Base-by-base conservation (phyloP, 2,113 vertebrate genomes). In the Esox niger region DNA sequence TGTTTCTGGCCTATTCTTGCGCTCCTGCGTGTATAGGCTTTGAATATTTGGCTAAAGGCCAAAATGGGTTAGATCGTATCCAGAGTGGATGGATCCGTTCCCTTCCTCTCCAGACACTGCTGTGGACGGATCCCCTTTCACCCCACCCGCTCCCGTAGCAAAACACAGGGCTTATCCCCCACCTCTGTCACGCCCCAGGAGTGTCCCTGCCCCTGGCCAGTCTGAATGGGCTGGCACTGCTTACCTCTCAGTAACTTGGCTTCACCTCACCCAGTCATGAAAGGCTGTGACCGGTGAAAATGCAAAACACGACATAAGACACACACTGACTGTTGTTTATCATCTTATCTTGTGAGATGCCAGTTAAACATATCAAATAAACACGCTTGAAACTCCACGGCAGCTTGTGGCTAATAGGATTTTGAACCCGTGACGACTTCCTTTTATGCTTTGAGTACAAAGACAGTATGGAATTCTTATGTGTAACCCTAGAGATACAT, bases 71-170 rank as follows among this genome's bases (percentile, higher is more conserved):
- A 84, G 82, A 79, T 79, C 46, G 20, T 4, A 15, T 75, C 85
- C 86, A 85, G 58, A 26, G 47, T 60, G 27, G 61, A 90, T 89
- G 58, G 85, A 89, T 87, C 71, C 11, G 52, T 76, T 82, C 66
- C 66, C 67, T 62, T 86, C 82, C 86, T 85, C 79, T 84, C 79
- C 83, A 80, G 87, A 86, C 85, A 86, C 74, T 81, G 77, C 84
- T 85, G 79, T 71, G 81, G 77, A 83, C 79, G 78, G 82, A 88
- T 87, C 79, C 83, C 43, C 6, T 90, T 88, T 85, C 84, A 86
- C 81, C 79, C 77, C 64, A 77, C 83, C 79, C 74, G 66, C 79
- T 76, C 69, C 69, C 73, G 70, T 6, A 74, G 70, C 73, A 80
- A 73, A 86, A 80, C 82, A 76, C 72, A 60, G 26, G 69, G 69